Evolutionary conservation across 1,140 invertebrate species (phyloP).

Genomic region (Ips nitidus): DNA sequence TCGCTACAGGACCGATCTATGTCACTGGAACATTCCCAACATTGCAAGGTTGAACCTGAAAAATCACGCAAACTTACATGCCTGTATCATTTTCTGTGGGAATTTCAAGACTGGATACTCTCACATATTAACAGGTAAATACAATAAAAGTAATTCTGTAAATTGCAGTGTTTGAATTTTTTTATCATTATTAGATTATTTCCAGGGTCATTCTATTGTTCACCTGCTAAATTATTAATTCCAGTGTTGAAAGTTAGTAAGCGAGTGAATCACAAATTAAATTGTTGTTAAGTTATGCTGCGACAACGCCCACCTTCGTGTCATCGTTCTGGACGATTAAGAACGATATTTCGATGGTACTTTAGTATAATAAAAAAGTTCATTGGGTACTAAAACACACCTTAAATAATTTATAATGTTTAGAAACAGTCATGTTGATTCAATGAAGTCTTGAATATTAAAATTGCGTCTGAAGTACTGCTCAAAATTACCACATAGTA

Average conservation of each 20-base stretch:
- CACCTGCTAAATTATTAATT: not conserved
- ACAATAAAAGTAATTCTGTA: not conserved
- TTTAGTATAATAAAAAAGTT: too few relatives aligned
- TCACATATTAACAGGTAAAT: not conserved
- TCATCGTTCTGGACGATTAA: too few relatives aligned
- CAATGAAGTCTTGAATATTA: too few relatives aligned
- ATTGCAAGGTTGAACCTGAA: slow-evolving; percentile 33
- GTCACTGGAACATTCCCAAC: slow-evolving; percentile 40
- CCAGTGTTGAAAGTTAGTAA: not conserved
- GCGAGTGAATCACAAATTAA: slow-evolving; percentile 6
- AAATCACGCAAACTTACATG: not conserved
- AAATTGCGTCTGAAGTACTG: too few relatives aligned
- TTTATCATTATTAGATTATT: not conserved
- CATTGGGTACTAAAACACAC: too few relatives aligned
- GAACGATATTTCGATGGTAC: too few relatives aligned
- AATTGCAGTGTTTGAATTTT: slow-evolving; percentile 3
- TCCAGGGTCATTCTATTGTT: slow-evolving; percentile 9
- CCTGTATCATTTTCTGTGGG: too few relatives aligned
- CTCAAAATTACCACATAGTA: too few relatives aligned
- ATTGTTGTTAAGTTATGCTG: not conserved
- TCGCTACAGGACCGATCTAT: slow-evolving; percentile 34
- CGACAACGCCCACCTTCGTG: too few relatives aligned
- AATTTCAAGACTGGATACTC: too few relatives aligned
- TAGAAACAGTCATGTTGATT: too few relatives aligned
- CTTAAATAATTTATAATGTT: too few relatives aligned